Percentiles rank a stretch among this genome's conserved stretches.
Conservation (phyloP, 2,888 invertebrate genomes). For the Trachelus stipa region DNA sequence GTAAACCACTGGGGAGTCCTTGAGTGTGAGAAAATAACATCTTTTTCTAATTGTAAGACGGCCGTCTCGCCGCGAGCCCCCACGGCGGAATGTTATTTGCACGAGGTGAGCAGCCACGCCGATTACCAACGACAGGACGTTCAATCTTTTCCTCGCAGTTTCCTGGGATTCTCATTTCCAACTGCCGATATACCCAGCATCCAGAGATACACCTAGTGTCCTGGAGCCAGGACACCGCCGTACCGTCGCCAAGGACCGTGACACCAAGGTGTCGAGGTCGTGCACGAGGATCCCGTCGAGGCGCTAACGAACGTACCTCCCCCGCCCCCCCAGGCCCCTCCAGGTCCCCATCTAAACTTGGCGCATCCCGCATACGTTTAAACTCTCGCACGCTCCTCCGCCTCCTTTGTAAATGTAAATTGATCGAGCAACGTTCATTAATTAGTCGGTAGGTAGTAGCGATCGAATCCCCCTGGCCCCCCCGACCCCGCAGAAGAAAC, state of each 20-base stretch:
- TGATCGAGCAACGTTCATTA: slow-evolving; percentile 63
- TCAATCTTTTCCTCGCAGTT: background rate
- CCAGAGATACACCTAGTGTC: background rate
- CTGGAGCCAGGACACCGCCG: background rate
- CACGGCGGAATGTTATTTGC: slow-evolving; percentile 45
- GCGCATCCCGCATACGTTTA: slow-evolving; percentile 18
- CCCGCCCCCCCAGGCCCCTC: slow-evolving; percentile 2
- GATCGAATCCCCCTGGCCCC: slow-evolving; percentile 30
- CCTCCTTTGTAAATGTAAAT: slow-evolving; percentile 62
- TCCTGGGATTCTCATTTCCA: background rate
- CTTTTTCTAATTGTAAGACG: slow-evolving; percentile 16
- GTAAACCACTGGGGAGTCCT: slow-evolving; percentile 42
- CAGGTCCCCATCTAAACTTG: background rate
- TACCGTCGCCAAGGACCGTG: slow-evolving; percentile 16
- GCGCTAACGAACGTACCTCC: slow-evolving; percentile 50
- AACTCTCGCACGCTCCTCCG: slow-evolving; percentile 10
- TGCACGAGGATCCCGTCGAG: slow-evolving; percentile 26
- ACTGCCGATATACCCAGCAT: background rate
- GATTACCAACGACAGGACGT: slow-evolving; percentile 31
- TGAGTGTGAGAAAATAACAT: slow-evolving; percentile 43
- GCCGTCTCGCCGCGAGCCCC: slow-evolving; percentile 11
- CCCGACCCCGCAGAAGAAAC: background rate
- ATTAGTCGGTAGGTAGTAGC: slow-evolving; percentile 61
- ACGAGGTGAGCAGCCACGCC: slow-evolving; percentile 30
- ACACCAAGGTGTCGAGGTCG: slow-evolving; percentile 30